These are phyloP conservation scores for Acropora tenuis DNA, from an alignment of 64 coral and sea anemone genomes.

Conservation along the genomic window DNA sequence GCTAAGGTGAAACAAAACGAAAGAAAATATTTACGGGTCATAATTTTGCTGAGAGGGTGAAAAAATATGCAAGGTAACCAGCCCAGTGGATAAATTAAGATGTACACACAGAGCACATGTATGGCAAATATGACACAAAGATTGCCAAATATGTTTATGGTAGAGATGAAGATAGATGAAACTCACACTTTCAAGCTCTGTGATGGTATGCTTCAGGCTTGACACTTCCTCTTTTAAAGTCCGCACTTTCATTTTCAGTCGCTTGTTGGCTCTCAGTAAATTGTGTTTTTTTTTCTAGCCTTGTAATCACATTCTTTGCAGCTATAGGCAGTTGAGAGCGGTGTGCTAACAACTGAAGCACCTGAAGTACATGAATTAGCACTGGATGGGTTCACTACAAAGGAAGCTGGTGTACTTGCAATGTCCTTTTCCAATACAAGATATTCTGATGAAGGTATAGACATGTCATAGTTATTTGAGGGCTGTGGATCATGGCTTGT, in stretches of 20 bases:
- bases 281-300: background rate
- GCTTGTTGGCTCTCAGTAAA: conserved; percentile 4
- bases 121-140: background rate
- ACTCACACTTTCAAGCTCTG: conserved; percentile 2
- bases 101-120: background rate
- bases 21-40: background rate
- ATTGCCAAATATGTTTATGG: background rate
- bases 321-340: background rate
- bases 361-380: background rate
- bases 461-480: background rate
- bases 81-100: background rate
- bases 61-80: background rate
- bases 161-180: background rate
- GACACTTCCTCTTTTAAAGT: background rate
- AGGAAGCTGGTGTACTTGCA: background rate
- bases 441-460: background rate
- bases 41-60: background rate
- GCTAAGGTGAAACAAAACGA: background rate
- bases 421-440: background rate
- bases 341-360: conserved; percentile 13
- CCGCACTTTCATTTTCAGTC: background rate
- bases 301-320: background rate
- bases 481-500: background rate
- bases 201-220: background rate
- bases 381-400: background rate